Conservation (phyloP, 1,140 invertebrate genomes). For the Diuraphis noxia region DNA sequence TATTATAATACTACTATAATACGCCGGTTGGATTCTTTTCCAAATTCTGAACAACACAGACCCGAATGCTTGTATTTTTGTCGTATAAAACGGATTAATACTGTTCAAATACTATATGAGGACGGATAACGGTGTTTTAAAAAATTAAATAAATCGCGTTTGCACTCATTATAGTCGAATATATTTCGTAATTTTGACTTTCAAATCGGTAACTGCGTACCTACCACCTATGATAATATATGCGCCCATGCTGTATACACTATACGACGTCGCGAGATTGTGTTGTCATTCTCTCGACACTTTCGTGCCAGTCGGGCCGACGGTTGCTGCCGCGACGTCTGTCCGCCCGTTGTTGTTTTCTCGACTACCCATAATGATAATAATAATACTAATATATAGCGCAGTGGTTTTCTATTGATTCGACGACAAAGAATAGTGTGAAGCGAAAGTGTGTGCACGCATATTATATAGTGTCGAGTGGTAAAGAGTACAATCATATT, state of each 20-base stretch:
- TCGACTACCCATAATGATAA: not conserved
- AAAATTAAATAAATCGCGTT: not conserved
- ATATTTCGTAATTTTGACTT: not conserved
- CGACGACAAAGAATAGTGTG: not conserved
- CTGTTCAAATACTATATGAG: not conserved
- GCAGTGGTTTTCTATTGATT: conserved; percentile 5
- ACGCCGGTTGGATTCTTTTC: not conserved
- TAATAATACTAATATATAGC: not conserved
- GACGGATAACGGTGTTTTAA: not conserved
- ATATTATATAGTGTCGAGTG: not conserved
- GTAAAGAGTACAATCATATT: not conserved
- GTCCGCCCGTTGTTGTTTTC: conserved; percentile 9
- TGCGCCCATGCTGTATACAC: not conserved
- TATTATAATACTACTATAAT: no score
- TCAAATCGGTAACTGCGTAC: not conserved
- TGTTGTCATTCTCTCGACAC: not conserved
- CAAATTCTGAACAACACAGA: not conserved
- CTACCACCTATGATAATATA: no score
- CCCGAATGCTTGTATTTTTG: not conserved
- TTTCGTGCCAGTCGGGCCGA: not conserved
- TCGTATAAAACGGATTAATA: not conserved
- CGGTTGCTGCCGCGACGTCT: not conserved
- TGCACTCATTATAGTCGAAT: not conserved
- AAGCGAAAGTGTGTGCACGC: not conserved
- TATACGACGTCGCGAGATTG: not conserved